Conservation (phyloP, 2,113 vertebrate genomes). For the Toxostoma redivivum region DNA sequence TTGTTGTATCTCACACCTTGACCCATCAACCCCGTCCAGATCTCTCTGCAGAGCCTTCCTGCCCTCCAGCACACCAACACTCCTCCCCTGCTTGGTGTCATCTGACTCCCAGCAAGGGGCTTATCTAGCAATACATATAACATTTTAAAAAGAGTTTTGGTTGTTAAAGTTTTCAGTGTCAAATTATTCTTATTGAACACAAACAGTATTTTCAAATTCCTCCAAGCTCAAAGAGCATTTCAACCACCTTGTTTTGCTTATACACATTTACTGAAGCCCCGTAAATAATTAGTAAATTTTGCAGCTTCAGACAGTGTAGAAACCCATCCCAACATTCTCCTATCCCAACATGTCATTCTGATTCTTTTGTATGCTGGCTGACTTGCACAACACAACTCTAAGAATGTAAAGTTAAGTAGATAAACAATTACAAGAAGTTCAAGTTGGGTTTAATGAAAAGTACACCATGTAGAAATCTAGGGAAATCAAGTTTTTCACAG, state of each 20-base stretch:
- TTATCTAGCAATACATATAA: background rate
- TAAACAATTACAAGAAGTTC: background rate
- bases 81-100: background rate
- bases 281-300: background rate
- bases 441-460: background rate
- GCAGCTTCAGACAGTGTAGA: background rate
- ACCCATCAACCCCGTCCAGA: background rate
- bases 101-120: background rate
- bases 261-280: background rate
- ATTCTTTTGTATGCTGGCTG: background rate
- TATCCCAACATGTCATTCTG: background rate
- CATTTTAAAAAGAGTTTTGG: background rate
- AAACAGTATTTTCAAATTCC: background rate
- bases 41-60: background rate
- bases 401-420: background rate
- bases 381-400: background rate
- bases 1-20: background rate
- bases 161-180: background rate
- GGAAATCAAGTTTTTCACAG: background rate
- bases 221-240: background rate
- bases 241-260: background rate
- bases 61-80: background rate
- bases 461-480: background rate
- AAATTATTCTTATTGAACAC: background rate
- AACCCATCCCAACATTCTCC: background rate